Conservation (phyloP, 2,888 invertebrate genomes). For the Tigriopus californicus region DNA sequence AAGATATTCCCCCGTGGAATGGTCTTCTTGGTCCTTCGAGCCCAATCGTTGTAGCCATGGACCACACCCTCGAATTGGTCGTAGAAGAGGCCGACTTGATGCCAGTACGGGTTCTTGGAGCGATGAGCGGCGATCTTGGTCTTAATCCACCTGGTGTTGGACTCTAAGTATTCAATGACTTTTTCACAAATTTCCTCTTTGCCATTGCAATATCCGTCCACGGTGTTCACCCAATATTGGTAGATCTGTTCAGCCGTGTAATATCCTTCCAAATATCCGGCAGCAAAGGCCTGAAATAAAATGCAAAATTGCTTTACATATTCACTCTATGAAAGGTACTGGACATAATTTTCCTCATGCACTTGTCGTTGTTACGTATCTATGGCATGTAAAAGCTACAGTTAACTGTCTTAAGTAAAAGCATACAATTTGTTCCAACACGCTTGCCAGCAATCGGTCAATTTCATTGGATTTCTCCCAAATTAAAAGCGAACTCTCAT, state of each 20-base stretch:
- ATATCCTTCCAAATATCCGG: slow-evolving; percentile 64
- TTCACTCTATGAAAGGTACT: neutral
- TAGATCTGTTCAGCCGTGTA: slow-evolving; percentile 60
- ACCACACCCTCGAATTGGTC: slow-evolving; percentile 56
- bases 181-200: slow-evolving; percentile 40
- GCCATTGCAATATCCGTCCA: slow-evolving; percentile 20
- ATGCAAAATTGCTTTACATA: neutral
- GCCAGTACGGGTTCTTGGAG: slow-evolving; percentile 52
- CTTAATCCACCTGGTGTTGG: slow-evolving; percentile 42
- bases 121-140: slow-evolving; percentile 34
- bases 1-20: slow-evolving; percentile 25
- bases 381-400: too few species aligned
- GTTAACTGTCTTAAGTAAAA: too few species aligned
- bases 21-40: slow-evolving; percentile 37
- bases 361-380: neutral
- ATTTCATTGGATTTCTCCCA: too few species aligned
- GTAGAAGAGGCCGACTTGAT: slow-evolving; percentile 58
- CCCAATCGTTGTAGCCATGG: slow-evolving; percentile 51
- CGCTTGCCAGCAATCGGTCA: too few species aligned
- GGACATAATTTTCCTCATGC: neutral
- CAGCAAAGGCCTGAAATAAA: slow-evolving; percentile 57
- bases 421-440: too few species aligned
- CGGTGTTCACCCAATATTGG: slow-evolving; percentile 40
- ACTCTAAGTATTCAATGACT: slow-evolving; percentile 42
- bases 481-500: too few species aligned